phyloP scores from a whole-genome alignment of 2,797 vertebrate genomes.

The Sphaeramia orbicularis region DNA sequence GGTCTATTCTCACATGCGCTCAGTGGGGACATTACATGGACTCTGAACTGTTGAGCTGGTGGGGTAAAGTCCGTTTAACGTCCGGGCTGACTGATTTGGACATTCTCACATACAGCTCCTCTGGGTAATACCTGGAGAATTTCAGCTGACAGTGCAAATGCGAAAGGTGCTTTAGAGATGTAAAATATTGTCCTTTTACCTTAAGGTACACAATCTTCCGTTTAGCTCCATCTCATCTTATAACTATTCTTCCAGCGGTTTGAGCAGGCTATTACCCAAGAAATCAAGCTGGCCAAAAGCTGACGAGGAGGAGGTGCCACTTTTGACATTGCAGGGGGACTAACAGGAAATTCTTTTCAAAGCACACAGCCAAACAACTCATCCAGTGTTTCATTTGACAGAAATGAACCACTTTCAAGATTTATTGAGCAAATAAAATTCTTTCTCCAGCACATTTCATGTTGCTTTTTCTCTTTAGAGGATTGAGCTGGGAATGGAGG shows the following conservation, averaged over 20 bases:
- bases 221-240: slow-evolving; percentile 7
- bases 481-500: slow-evolving; percentile 39
- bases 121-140: slow-evolving; percentile 10
- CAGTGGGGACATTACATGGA: slow-evolving; percentile 17
- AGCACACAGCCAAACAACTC: slow-evolving; percentile 56
- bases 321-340: slow-evolving; percentile 36
- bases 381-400: slow-evolving; percentile 71
- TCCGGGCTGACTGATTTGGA: slow-evolving; percentile 14
- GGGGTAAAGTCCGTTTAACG: slow-evolving; percentile 13
- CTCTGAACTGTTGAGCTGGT: slow-evolving; percentile 22
- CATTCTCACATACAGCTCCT: slow-evolving; percentile 16
- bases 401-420: slow-evolving; percentile 68
- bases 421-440: slow-evolving; percentile 77
- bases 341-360: slow-evolving; percentile 40
- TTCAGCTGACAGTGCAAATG: slow-evolving; percentile 21
- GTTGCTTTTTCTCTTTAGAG: slow-evolving; percentile 58
- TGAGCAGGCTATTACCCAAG: slow-evolving; percentile 21
- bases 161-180: not conserved
- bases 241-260: not conserved
- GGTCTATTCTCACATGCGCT: slow-evolving; percentile 21
- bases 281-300: slow-evolving; percentile 19
- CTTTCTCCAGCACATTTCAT: slow-evolving; percentile 67
- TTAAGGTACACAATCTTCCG: slow-evolving; percentile 5
- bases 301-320: slow-evolving; percentile 22
- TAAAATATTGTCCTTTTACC: slow-evolving; percentile 8